Evolutionary conservation across 2,113 vertebrate genomes (phyloP), one percentile per base, ranked within the genome.

Genomic region (Serilophus lunatus): DNA sequence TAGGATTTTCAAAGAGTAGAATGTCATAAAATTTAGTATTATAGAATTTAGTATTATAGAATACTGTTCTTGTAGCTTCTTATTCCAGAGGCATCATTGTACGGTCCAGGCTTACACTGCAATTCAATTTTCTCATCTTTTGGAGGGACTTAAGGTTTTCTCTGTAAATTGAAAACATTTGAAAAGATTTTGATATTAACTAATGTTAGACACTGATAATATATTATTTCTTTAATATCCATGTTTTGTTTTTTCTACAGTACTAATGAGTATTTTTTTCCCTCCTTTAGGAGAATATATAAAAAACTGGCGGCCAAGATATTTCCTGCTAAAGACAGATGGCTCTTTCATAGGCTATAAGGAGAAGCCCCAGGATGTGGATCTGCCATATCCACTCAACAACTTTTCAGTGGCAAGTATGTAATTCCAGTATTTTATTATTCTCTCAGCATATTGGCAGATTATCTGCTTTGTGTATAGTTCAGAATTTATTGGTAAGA

Each of bases 391-490:
- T 96, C 99, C 99, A 70, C 98, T 99, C 96, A 99, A 99, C 98
- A 99, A 99, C 98, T 99, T 99, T 97, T 99, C 99, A 94, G 99
- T 99, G 97, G 99, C 99, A 98, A 99, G 99, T 99, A 98, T 31
- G 99, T 97, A 82, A 82, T 92, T 93, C 88, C 72, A 86, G 72
- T 77, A 92, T 86, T 93, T 93, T 94, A 93, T 88, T 95, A 86
- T 84, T 92, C 69, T 90, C 47, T 92, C 61, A 82, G 61, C 72
- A 61, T 92, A 92, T 75, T 86, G 90, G 96, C 83, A 71, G 86
- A 95, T 61, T 95, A 92, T 77, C 68, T 93, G 47, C 76, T 91
- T 93, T 3, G 28, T 24, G 10, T 64, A n/a, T 80, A 64, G 50
- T 90, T 92, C 25, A 68, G 85, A 81, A 75, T 96, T 78, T 88